Conservation (phyloP, 2,113 vertebrate species). For the Puntigrus tetrazona region DNA sequence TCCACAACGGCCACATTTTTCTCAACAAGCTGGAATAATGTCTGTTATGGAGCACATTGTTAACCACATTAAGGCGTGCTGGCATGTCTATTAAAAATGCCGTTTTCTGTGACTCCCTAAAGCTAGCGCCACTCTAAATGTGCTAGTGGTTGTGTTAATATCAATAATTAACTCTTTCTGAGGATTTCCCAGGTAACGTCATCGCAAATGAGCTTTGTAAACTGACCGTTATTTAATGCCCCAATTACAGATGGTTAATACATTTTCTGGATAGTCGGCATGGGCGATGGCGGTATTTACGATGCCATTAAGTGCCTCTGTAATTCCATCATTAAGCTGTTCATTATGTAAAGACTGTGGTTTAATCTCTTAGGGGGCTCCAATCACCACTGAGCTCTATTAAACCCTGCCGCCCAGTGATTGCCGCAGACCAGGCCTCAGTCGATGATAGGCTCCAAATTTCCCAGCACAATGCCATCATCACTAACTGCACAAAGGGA, state of each 20-base stretch:
- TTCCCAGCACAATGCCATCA: constrained; percentile 3
- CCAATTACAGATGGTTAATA: constrained; percentile 45
- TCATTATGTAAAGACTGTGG: constrained; percentile 55
- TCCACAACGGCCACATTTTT: not conserved
- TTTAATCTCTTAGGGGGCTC: constrained; percentile 51
- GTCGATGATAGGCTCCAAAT: constrained; percentile 33
- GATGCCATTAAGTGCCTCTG: constrained; percentile 51
- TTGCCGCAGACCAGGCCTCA: constrained; percentile 19
- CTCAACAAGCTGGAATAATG: not conserved
- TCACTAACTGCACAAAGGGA: not conserved
- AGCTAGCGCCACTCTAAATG: not conserved
- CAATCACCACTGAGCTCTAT: constrained; percentile 49
- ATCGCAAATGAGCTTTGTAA: constrained; percentile 35
- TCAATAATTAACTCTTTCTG: constrained; percentile 7
- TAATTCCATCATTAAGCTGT: constrained; percentile 58
- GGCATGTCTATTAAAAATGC: not conserved
- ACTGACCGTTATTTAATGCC: constrained; percentile 24
- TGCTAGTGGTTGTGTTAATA: not conserved
- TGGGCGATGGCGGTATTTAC: constrained; percentile 45
- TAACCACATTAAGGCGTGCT: not conserved
- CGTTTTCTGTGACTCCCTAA: constrained; percentile 9
- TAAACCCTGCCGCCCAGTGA: constrained; percentile 47
- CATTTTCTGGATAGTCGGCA: constrained; percentile 35
- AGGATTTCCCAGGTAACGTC: constrained; percentile 25
- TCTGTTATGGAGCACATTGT: not conserved